Base-by-base conservation (phyloP, 2,888 invertebrate species). In the Lagria hirta region DNA sequence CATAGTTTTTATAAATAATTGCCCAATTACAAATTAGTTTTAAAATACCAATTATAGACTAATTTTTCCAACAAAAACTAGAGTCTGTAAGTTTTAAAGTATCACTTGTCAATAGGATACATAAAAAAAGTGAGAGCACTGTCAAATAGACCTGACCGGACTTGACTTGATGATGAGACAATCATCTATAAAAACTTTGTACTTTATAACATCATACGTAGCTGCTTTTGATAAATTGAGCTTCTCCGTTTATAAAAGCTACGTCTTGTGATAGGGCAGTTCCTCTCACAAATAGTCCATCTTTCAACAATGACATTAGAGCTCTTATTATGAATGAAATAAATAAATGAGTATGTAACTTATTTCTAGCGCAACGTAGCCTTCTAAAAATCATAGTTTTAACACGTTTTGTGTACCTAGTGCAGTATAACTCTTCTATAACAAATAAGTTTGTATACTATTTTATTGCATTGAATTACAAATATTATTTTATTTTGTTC, bases 341-440 rank as follows among this genome's bases (percentile, higher is more conserved):
- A 65, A 84, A 84, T 36, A 84, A 70, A 60, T 84, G 80, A 67
- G 82, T 75, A 62, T 84, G 84, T 2, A 84, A 71, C 29, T 77
- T 75, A 67, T 84, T 84, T 46, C 83, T 69, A 1, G 82, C 78
- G 62, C 83, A 84, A 52, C 80, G 74, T 14, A 84, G 68, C 55
- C 78, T 77, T 60, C 83, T 84, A 33, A 43, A 49, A 30, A 8
- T 22, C 12, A 18, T 43, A 17, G n/a, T 24, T 26, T 32, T n/a
- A n/a, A n/a, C n/a, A n/a, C n/a, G n/a, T n/a, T n/a, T n/a, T n/a
- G n/a, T n/a, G 12, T 20, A 14, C 22, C 18, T 45, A 32, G 12
- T 26, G 16, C 18, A 17, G 6, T 14, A 18, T 10, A 22, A 26
- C 15, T 16, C 6, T 24, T 15, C 17, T 24, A 23, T 7, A 13